Base-by-base conservation (phyloP, 2,888 invertebrate species). In the Rhagonycha lutea region DNA sequence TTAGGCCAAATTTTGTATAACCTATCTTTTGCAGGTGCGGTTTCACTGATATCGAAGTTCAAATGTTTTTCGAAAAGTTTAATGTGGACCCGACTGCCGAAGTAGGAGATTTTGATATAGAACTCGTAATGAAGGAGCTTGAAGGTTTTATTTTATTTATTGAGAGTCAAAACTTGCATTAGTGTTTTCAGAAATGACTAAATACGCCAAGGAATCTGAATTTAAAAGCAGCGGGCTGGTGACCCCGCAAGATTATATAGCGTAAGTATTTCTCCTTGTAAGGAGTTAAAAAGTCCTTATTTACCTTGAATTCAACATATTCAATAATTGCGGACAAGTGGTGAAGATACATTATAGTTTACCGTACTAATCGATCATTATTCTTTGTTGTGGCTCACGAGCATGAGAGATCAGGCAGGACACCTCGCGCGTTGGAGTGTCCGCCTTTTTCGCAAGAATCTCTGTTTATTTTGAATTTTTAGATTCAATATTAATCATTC, bases 31-130 rank as follows among this genome's bases (percentile, higher is more conserved):
- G 63, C 61, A 91, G 92, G 68, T 90, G 90, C 81, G 91, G 92
- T 75, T 92, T 92, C 83, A 89, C 90, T 63, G 91, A 92, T 82
- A 86, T 90, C 80, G 92, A 93, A 86, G 92, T 93, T 76, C 91
- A 92, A 84, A 91, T 92, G 87, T 91, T 92, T 85, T 91, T 93
- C 83, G 89, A 91, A 11, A 90, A 90, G 79, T 92, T 92, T 83
- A 91, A 92, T 82, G 85, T 91, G 74, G 90, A 92, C 79, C 86
- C 84, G 10, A 81, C 83, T 14, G 83, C 83, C 9, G 82, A 84
- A 73, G 80, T 85, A 12, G 82, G 80, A 10, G 81, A 84, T 14
- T 75, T 83, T 26, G 84, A 86, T 77, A 79, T 84, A 14, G 79
- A 82, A 14, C 80, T 82, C 70, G 80, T 83, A 28, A 77, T 83